Base-by-base conservation (phyloP, 2,888 invertebrate genomes). In the Parnassius orleans region DNA sequence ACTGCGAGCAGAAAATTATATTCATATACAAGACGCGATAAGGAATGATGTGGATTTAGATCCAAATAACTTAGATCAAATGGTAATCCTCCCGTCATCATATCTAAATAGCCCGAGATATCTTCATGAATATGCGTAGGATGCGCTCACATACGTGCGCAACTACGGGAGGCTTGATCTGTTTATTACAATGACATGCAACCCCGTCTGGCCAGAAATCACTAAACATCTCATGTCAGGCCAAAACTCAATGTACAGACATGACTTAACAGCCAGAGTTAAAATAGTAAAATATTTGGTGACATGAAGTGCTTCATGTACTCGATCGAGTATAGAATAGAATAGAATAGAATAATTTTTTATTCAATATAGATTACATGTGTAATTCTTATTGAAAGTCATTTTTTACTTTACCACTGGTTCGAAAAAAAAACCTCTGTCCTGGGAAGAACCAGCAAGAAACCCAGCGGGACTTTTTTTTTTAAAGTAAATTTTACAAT, bases 101-200 rank as follows among this genome's bases (percentile, higher is more conserved):
- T 61, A 61, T 58, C 57, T 64, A 52, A 61, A 61, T 54, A 59
- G 56, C 53, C 59, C 59, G n/a, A 58, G 55, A 33, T 59, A 65
- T 47, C 41, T 61, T 11, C 61, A 65, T 77, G 10, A 72, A 72
- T 58, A 69, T 65, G 48, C 73, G 72, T 7, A 33, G 7, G 33
- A 33, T 33, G 7, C 33, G 33, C 7, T 33, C 7, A 7, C 3
- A 33, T 0, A 61, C 72, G 77, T 33, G 52, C 66, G 41, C 69
- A 48, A 53, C 41, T 53, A 53, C 12, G 53, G 53, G 53, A 53
- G 53, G 33, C 41, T 76, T 50, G 73, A 75, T 63, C 59, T 72
- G 9, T 71, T 75, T 48, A 59, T 68, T n/a, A 70, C 69, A 10
- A 54, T 70, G 11, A 69, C 69, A 2, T 69, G 74, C 48, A 77